Evolutionary conservation across 1,140 invertebrate species (phyloP).

Genomic region (Drosophila tristis): DNA sequence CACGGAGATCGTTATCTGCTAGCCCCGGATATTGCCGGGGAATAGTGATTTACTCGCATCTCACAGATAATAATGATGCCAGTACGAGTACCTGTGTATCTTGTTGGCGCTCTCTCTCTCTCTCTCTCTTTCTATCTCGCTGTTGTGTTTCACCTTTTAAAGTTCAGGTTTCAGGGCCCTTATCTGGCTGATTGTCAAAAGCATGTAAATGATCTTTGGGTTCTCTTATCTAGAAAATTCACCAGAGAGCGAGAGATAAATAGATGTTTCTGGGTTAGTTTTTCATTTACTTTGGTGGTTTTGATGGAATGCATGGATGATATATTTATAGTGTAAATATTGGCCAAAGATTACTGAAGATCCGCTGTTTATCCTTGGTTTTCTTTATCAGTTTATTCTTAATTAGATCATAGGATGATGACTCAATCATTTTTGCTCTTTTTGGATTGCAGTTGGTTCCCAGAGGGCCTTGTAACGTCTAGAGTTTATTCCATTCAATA

Average conservation of each 20-base stretch:
- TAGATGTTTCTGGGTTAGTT: not conserved
- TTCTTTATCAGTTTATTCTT: too few species aligned
- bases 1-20: conserved; percentile 45
- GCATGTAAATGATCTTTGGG: conserved; percentile 41
- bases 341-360: too few species aligned
- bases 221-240: conserved; percentile 22
- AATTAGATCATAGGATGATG: too few species aligned
- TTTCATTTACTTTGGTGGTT: conserved; percentile 4
- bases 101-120: conserved; percentile 9
- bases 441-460: too few species aligned
- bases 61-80: conserved; percentile 40
- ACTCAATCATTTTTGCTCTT: too few species aligned
- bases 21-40: conserved; percentile 43
- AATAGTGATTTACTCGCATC: conserved; percentile 40
- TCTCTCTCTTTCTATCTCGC: not conserved
- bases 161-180: conserved; percentile 26
- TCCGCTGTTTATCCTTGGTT: too few species aligned
- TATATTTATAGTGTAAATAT: too few species aligned
- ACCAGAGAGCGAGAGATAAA: not conserved
- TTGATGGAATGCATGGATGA: too few species aligned
- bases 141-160: too few species aligned
- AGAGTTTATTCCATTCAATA: too few species aligned
- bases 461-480: too few species aligned
- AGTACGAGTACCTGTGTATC: conserved; percentile 3
- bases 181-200: conserved; percentile 23